Evolutionary conservation across 2,888 invertebrate species (phyloP).

Genomic region (Clepsis dumicolana): DNA sequence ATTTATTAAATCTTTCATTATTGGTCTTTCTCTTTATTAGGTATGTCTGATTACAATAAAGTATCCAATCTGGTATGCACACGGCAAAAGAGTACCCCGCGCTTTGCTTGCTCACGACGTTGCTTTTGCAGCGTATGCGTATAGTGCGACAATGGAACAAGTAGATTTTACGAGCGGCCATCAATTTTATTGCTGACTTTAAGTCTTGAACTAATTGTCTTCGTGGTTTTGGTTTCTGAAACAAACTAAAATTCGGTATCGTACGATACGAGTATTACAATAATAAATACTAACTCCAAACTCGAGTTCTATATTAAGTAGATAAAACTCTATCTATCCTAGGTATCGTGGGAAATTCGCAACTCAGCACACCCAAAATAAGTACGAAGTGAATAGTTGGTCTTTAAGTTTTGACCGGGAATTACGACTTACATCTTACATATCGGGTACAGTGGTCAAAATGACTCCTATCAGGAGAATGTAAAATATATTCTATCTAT

Average conservation of each 20-base stretch:
- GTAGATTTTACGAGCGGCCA: not conserved
- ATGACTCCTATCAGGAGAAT: not conserved
- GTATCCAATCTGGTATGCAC: not conserved
- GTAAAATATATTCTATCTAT: not conserved
- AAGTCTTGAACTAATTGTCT: conserved; percentile 6
- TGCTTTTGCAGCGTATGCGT: not conserved
- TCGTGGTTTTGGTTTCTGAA: not conserved
- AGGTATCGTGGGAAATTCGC: too few relatives aligned
- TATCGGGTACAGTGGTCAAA: too few relatives aligned
- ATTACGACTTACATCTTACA: too few relatives aligned
- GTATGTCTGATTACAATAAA: not conserved
- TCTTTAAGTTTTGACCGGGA: too few relatives aligned
- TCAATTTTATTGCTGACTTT: not conserved
- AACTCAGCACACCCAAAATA: too few relatives aligned
- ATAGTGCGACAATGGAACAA: not conserved
- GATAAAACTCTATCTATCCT: too few relatives aligned
- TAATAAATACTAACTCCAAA: too few relatives aligned
- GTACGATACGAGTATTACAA: too few relatives aligned
- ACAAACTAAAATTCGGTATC: too few relatives aligned
- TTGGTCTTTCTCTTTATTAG: not conserved
- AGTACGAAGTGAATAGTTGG: too few relatives aligned
- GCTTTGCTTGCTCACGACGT: not conserved
- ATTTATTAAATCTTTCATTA: not conserved
- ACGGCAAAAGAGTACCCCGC: not conserved
- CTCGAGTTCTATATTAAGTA: too few relatives aligned